These are phyloP conservation scores for Lineus longissimus DNA, from an alignment of 1,140 invertebrate species.

Conservation along the genomic window DNA sequence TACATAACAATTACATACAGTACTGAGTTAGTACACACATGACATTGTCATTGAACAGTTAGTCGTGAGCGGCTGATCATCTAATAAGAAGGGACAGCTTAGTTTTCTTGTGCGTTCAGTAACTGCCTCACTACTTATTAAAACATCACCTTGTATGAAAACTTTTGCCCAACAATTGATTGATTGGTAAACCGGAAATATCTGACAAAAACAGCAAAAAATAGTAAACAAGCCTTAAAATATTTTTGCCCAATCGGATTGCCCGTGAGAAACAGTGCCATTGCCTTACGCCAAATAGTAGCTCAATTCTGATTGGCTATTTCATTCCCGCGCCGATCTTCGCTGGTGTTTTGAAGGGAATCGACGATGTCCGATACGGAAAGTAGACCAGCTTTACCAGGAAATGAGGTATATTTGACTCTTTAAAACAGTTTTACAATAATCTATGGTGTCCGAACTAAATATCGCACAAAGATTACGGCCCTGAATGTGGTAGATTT, in stretches of 20 bases:
- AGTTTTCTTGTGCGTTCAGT: too few relatives aligned
- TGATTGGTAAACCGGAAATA: too few relatives aligned
- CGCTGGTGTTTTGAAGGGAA: constrained; percentile 32
- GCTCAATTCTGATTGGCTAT: constrained; percentile 23
- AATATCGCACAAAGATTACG: background rate
- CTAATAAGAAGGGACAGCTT: too few relatives aligned
- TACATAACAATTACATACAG: too few relatives aligned
- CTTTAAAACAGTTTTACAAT: background rate
- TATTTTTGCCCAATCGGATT: background rate
- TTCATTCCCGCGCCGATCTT: constrained; percentile 30
- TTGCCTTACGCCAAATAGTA: background rate
- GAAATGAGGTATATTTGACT: constrained; percentile 14
- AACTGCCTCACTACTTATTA: too few relatives aligned
- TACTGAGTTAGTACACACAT: too few relatives aligned
- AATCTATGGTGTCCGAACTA: background rate
- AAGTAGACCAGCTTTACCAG: constrained; percentile 18
- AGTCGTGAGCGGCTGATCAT: too few relatives aligned
- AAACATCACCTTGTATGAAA: background rate
- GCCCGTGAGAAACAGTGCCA: background rate
- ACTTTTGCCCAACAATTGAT: background rate
- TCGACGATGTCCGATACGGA: constrained; percentile 37
- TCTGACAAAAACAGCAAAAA: too few relatives aligned
- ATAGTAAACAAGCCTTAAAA: background rate
- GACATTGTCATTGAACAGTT: too few relatives aligned
- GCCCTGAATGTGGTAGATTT: background rate